Evolutionary conservation across 1,140 invertebrate species (phyloP), one percentile per base, ranked within the genome.

Genomic region (Dinoponera quadriceps): DNA sequence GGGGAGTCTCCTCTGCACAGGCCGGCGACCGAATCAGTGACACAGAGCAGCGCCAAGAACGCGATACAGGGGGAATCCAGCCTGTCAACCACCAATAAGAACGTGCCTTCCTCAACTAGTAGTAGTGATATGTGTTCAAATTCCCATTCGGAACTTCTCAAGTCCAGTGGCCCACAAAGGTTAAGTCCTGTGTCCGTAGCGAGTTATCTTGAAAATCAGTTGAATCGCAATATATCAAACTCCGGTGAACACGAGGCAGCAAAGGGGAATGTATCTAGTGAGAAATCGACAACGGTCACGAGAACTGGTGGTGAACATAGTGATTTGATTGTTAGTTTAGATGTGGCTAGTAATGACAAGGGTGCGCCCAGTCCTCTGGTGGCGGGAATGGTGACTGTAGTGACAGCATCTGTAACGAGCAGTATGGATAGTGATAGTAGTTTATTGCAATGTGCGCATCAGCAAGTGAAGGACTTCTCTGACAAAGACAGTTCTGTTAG

Each of bases 1-100:
- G 96, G 95, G 38, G 95, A 96, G 89, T 95, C 95, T 85, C 95
- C 95, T n/a, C 74, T 94, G 59, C 93, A 94, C 69, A 93, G 93
- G 92, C 93, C 94, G 51, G 90, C 87, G 0, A 89, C 89, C 7
- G 92, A 94, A 74, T 83, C 91, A 14, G 88, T 91, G 55, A 88
- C 82, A 44, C 91, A 89, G 54, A 85, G 71, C 63, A 83, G 80
- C 54, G 25, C 71, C 33, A 89, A 89, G 68, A 74, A 74, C 62
- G 75, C 78, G 66, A 83, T 85, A 59, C 85, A 86, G 74, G 78
- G 84, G 44, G 91, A 92, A 77, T 59, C 91, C 72, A 73, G 89
- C 77, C 78, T 89, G 22, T 90, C 90, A 90, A 90, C 86, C 78
- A 92, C 90, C 87, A 92, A 92, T 89, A 94, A 94, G 91, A 94